Base-by-base conservation (phyloP, 1,140 invertebrate species). In the Metopolophium dirhodum region DNA sequence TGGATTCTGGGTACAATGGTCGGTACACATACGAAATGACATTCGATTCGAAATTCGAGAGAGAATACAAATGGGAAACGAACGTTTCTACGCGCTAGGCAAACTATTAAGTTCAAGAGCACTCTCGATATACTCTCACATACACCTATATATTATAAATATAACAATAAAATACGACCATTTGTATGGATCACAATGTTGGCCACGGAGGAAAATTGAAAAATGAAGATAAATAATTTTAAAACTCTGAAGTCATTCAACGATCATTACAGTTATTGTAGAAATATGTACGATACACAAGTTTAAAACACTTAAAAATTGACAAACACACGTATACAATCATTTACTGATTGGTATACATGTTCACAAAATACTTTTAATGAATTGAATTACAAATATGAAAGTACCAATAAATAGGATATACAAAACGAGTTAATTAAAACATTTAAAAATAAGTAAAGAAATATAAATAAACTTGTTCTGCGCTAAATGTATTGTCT, bases 51-150 rank as follows among this genome's bases (percentile, higher is more conserved):
- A 20, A 77, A 77, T 77, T 77, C 4, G 61, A 77, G 30, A 77
- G 61, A n/a, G 61, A 77, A 77, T 77, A 77, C 61, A n/a, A 77
- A n/a, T 77, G 30, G 61, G n/a, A 77, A 18, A 77, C 14, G 30
- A n/a, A 77, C 61, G 61, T 4, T 77, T 4, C 30, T 77, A 35
- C 61, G 14, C 11, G 14, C 61, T 20, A 2, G 61, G 30, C 14
- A 77, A 77, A 77, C 61, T 77, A 77, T 77, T 77, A 77, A n/a
- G 14, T 77, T 77, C 61, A 77, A 77, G 61, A 77, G 30, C 61
- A 77, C 61, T 68, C 61, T 77, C 61, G 22, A 77, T n/a, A 35
- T n/a, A n/a, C n/a, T n/a, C n/a, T n/a, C 8, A 57, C 26, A 57
- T 57, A 57, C 14, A 51, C 11, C 2, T 57, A 57, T 57, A 26